Conservation (phyloP, 2,888 invertebrate species). For the Cotesia congregata region DNA sequence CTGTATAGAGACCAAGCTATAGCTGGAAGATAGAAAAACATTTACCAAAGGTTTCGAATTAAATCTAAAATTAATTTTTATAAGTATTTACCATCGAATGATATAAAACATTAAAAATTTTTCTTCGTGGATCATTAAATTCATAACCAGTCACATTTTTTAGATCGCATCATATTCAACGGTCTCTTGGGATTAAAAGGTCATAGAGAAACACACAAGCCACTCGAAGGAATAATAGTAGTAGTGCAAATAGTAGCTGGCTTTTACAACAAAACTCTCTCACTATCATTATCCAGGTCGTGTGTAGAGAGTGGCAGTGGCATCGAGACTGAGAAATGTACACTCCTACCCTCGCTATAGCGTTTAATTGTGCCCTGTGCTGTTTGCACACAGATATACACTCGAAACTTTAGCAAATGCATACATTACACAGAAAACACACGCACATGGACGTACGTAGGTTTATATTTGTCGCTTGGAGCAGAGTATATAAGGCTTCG, state of each 20-base stretch:
- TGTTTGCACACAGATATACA: slow-evolving; percentile 32
- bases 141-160: neutral
- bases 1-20: too few species aligned
- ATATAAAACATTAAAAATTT: too few species aligned
- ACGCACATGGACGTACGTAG: slow-evolving; percentile 4
- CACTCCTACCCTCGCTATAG: slow-evolving; percentile 15
- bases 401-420: neutral
- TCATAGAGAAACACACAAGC: neutral
- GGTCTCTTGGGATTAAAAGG: neutral
- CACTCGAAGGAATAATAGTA: neutral
- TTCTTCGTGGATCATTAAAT: neutral
- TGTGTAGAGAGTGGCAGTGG: neutral
- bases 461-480: neutral
- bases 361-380: slow-evolving; percentile 37
- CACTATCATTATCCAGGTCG: slow-evolving; percentile 32
- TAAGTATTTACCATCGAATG: too few species aligned
- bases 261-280: slow-evolving; percentile 8
- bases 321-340: slow-evolving; percentile 29
- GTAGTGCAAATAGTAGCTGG: neutral
- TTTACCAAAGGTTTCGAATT: too few species aligned
- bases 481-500: neutral
- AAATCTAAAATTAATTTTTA: too few species aligned
- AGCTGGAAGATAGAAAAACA: too few species aligned
- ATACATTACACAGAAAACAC: neutral
- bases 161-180: neutral